Percentiles rank a stretch among this genome's conserved stretches.
phyloP scores from a whole-genome alignment of 2,888 invertebrate genomes.

The Pristionchus japonicus region DNA sequence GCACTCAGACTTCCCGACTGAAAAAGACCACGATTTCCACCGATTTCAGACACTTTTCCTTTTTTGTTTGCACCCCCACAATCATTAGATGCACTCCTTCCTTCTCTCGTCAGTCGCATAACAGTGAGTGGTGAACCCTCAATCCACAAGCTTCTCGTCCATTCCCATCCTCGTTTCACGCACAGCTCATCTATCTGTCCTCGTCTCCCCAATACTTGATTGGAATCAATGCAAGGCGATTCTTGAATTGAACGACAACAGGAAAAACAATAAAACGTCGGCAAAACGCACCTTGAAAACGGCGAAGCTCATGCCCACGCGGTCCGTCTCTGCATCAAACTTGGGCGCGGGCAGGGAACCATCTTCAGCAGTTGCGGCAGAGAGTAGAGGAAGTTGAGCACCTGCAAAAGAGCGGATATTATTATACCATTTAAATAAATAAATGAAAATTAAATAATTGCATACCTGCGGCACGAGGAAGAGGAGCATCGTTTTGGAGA shows the following conservation, averaged over 20 bases:
- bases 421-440: no score
- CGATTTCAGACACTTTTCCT: neutral
- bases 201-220: no score
- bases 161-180: no score
- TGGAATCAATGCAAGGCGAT: no score
- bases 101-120: no score
- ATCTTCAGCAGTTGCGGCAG: conserved; percentile 94
- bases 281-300: conserved; percentile 83
- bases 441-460: neutral
- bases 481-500: conserved; percentile 95
- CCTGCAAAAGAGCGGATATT: no score
- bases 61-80: neutral
- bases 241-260: no score
- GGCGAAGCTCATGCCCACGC: conserved; percentile 84
- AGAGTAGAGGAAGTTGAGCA: conserved; percentile 90
- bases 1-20: conserved; percentile 80
- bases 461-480: conserved; percentile 93
- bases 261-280: no score
- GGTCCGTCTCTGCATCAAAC: conserved; percentile 81
- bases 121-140: no score
- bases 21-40: neutral
- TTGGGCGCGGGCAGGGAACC: conserved; percentile 96
- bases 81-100: neutral
- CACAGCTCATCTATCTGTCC: no score
- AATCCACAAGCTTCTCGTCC: no score